These are phyloP conservation scores for Cerastis rubricosa DNA, from an alignment of 2,888 invertebrate genomes.

Conservation along the genomic window DNA sequence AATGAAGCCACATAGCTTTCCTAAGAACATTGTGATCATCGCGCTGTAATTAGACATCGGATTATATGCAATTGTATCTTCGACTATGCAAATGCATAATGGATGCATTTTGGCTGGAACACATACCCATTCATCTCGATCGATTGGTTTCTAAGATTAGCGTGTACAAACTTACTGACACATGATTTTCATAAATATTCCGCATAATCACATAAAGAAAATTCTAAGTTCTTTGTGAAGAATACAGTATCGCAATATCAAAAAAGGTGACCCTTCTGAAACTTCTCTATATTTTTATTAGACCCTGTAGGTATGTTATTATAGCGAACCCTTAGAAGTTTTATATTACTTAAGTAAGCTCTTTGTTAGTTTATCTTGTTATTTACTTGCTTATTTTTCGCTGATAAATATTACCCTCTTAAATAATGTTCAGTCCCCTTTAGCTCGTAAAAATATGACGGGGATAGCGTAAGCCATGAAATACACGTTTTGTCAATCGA, in stretches of 20 bases:
- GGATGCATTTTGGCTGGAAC: not conserved
- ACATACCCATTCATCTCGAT: not conserved
- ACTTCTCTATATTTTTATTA: not conserved
- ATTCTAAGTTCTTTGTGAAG: not conserved
- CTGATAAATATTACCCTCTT: slow-evolving; percentile 38
- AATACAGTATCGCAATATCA: not conserved
- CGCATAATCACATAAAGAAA: not conserved
- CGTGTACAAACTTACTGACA: not conserved
- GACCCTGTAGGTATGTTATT: slow-evolving; percentile 41
- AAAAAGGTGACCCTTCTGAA: slow-evolving; percentile 20
- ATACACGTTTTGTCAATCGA: slow-evolving; percentile 7
- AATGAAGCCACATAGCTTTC: not conserved
- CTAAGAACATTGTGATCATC: too few relatives aligned
- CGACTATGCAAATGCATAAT: not conserved
- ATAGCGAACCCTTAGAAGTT: slow-evolving; percentile 47
- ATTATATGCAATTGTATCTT: not conserved
- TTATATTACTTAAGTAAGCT: slow-evolving; percentile 47
- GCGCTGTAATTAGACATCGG: not conserved
- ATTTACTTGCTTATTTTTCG: slow-evolving; percentile 46
- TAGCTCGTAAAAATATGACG: slow-evolving; percentile 22
- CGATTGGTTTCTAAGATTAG: too few relatives aligned
- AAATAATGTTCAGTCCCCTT: slow-evolving; percentile 15
- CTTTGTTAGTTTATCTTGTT: slow-evolving; percentile 51
- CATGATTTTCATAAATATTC: not conserved
- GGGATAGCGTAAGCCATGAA: not conserved